Conservation (phyloP, 1,140 invertebrate genomes). For the Campodea augens region DNA sequence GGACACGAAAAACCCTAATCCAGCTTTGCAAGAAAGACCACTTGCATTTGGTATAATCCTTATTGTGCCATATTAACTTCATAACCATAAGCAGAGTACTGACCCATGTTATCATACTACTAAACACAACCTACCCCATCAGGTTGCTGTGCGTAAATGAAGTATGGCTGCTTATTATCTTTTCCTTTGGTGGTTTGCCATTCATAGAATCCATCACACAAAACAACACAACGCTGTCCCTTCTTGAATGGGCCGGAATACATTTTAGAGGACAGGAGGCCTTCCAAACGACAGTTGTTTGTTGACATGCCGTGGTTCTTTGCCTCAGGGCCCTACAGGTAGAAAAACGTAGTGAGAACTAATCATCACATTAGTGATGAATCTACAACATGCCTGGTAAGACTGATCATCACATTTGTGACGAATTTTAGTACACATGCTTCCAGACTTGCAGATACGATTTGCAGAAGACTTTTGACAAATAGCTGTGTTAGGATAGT, state of each 20-base stretch:
- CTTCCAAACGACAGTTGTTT: conserved; percentile 64
- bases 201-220: conserved; percentile 71
- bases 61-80: too few species aligned
- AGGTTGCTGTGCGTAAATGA: conserved; percentile 44
- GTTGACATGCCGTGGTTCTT: conserved; percentile 46
- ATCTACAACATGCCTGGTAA: too few species aligned
- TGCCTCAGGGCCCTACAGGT: conserved; percentile 34
- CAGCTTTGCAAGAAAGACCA: too few species aligned
- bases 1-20: too few species aligned
- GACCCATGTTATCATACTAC: conserved; percentile 14
- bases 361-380: not conserved
- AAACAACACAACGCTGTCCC: conserved; percentile 51
- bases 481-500: too few species aligned
- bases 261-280: conserved; percentile 40
- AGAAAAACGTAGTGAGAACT: conserved; percentile 7
- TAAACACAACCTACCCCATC: conserved; percentile 16
- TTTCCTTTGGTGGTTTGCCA: conserved; percentile 45
- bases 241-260: conserved; percentile 40
- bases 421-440: too few species aligned
- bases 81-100: too few species aligned
- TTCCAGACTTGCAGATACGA: too few species aligned
- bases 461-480: too few species aligned
- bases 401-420: too few species aligned
- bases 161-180: conserved; percentile 51
- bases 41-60: too few species aligned